These are phyloP conservation scores for Ganaspis brasiliensis DNA, from an alignment of 2,888 invertebrate species.

Conservation along the genomic window DNA sequence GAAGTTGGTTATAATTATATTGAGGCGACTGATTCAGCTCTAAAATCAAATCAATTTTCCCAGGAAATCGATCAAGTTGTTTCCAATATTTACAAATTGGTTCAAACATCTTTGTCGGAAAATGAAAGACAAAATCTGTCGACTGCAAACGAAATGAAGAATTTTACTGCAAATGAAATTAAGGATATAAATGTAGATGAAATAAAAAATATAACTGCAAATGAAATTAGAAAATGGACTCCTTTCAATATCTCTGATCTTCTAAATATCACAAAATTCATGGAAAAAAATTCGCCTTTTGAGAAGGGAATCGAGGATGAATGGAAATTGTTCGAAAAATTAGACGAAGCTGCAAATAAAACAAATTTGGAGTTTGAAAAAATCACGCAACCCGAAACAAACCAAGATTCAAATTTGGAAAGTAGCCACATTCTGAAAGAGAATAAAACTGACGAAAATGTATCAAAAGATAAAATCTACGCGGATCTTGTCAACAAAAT, in stretches of 20 bases:
- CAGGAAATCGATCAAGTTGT: conserved; percentile 65
- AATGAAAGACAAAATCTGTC: conserved; percentile 34
- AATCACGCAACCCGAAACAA: neutral
- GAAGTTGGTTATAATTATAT: conserved; percentile 57
- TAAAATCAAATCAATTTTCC: conserved; percentile 51
- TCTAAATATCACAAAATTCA: conserved; percentile 32
- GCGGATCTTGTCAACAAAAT: conserved; percentile 69
- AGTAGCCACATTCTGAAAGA: neutral
- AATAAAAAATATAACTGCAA: neutral
- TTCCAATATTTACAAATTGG: conserved; percentile 67
- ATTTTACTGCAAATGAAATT: neutral
- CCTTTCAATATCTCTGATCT: conserved; percentile 43
- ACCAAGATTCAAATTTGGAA: conserved; percentile 1
- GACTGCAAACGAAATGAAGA: conserved; percentile 46
- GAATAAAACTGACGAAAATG: neutral
- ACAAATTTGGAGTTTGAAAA: neutral
- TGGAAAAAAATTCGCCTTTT: neutral
- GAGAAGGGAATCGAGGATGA: neutral
- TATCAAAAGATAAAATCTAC: conserved; percentile 65
- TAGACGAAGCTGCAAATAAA: neutral
- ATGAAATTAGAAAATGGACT: neutral
- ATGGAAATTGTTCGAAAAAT: conserved; percentile 19
- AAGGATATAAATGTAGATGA: conserved; percentile 45
- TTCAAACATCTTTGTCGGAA: conserved; percentile 60
- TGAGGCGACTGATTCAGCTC: conserved; percentile 52